A percentile compares a stretch with the other conserved stretches of the same genome.
These are phyloP conservation scores for Onychomys leucogaster DNA, from an alignment of 2,797 vertebrate genomes.

Conservation along the genomic window DNA sequence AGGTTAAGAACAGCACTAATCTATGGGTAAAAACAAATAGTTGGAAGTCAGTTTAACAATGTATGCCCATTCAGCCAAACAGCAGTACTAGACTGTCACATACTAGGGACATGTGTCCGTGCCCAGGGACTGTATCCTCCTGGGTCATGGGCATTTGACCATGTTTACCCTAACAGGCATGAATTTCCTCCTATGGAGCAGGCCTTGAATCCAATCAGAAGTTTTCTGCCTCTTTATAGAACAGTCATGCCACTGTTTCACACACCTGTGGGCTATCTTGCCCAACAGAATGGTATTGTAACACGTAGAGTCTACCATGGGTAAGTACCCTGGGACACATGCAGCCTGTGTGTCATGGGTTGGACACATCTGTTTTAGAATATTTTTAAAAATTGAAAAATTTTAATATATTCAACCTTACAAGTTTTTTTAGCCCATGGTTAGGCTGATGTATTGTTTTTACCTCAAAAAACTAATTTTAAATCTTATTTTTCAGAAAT, in stretches of 20 bases:
- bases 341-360: neutral
- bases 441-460: neutral
- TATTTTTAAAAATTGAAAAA: neutral
- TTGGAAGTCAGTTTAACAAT: neutral
- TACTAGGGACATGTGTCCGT: neutral
- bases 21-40: neutral
- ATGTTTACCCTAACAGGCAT: neutral
- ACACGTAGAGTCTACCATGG: no score
- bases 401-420: neutral
- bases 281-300: neutral
- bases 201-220: neutral
- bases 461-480: neutral
- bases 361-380: neutral
- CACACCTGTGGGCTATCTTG: neutral
- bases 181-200: neutral
- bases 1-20: neutral
- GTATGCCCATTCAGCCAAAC: neutral
- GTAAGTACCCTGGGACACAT: neutral
- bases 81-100: neutral
- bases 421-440: neutral
- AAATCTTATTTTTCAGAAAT: neutral
- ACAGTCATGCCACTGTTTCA: neutral
- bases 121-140: neutral
- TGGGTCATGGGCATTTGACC: neutral
- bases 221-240: neutral